These are phyloP conservation scores for Pleuronectes platessa DNA, from an alignment of 2,113 vertebrate species.

Conservation along the genomic window DNA sequence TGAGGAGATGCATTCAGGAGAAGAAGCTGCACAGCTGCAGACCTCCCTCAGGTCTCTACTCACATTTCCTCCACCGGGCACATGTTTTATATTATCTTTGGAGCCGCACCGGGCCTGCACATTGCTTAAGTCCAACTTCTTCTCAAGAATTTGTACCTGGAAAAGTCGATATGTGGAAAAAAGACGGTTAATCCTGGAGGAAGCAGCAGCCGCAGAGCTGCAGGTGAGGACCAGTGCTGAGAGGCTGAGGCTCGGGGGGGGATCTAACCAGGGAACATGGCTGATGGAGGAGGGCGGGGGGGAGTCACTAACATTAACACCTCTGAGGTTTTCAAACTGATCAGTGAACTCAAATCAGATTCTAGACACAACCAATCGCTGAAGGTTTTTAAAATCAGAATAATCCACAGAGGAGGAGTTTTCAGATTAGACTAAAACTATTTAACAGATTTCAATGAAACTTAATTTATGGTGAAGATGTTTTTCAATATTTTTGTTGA, in stretches of 20 bases:
- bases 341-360: too few species aligned
- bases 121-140: slow-evolving; percentile 95
- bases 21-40: slow-evolving; percentile 11
- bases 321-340: slow-evolving; percentile 71
- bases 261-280: not conserved
- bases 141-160: slow-evolving; percentile 94
- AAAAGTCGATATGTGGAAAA: slow-evolving; percentile 63
- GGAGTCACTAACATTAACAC: slow-evolving; percentile 87
- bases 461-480: too few species aligned
- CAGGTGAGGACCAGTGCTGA: slow-evolving; percentile 32
- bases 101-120: slow-evolving; percentile 95
- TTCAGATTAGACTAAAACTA: not conserved
- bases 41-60: slow-evolving; percentile 75
- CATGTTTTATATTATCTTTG: slow-evolving; percentile 97
- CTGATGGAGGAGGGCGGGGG: slow-evolving; percentile 6
- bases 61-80: slow-evolving; percentile 94
- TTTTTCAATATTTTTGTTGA: too few species aligned
- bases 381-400: too few species aligned
- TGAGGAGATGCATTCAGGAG: slow-evolving; percentile 49
- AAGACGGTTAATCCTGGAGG: slow-evolving; percentile 60
- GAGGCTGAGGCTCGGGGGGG: slow-evolving; percentile 17
- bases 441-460: too few species aligned
- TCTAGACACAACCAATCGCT: too few species aligned
- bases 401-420: too few species aligned
- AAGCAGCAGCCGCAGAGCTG: slow-evolving; percentile 22